phyloP scores from a whole-genome alignment of 2,113 vertebrate species.

The Ceyx melanurus region DNA sequence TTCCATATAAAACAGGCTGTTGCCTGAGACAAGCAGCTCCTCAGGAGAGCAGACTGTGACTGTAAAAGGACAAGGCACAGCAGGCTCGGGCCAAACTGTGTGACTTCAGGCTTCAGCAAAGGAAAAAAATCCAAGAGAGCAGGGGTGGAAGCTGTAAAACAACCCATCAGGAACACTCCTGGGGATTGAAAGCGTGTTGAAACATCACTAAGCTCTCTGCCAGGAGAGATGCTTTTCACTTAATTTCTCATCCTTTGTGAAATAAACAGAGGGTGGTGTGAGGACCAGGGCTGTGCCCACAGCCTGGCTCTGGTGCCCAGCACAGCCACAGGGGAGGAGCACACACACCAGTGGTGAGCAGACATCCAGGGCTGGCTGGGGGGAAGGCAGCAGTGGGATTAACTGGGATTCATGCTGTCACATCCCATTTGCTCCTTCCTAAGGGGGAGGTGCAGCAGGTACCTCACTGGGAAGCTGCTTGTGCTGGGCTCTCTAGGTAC shows the following conservation, averaged over 20 bases:
- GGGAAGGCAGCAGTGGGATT: background rate
- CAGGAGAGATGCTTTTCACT: background rate
- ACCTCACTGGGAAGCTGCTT: background rate
- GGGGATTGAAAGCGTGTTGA: background rate
- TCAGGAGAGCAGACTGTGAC: background rate
- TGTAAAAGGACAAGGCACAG: background rate
- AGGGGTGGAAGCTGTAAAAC: background rate
- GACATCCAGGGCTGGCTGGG: background rate
- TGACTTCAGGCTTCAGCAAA: background rate
- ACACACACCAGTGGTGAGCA: background rate
- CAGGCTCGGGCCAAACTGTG: background rate
- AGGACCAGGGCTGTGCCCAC: background rate
- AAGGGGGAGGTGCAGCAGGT: background rate
- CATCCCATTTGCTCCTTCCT: background rate
- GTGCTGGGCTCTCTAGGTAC: background rate
- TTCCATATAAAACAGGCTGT: background rate
- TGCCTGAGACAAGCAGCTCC: background rate
- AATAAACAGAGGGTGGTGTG: background rate
- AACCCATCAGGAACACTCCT: background rate
- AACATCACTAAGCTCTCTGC: background rate
- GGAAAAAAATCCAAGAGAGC: background rate
- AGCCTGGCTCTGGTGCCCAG: background rate
- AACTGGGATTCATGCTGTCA: background rate
- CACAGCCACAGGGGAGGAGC: background rate
- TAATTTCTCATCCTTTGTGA: background rate